These are phyloP conservation scores for Sebastolobus altivelis DNA, from an alignment of 2,797 vertebrate genomes.

Conservation along the genomic window DNA sequence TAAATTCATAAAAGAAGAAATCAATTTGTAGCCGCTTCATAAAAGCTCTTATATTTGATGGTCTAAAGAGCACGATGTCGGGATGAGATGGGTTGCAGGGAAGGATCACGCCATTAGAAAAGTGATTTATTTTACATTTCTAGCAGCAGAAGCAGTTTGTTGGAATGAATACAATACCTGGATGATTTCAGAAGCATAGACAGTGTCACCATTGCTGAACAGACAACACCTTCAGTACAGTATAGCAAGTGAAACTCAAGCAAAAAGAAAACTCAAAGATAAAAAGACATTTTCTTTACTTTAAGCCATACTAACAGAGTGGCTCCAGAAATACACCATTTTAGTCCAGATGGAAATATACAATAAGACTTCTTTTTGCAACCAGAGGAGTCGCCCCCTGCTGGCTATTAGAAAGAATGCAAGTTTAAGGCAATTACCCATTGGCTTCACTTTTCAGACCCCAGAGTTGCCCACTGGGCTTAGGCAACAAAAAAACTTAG, in stretches of 20 bases:
- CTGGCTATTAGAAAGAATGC: too few species aligned
- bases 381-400: too few species aligned
- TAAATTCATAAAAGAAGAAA: neutral
- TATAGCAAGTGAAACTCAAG: neutral
- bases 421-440: too few species aligned
- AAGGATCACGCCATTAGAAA: neutral
- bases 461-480: too few species aligned
- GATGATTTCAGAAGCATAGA: neutral
- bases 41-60: slow-evolving; percentile 7
- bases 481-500: too few species aligned
- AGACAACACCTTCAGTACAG: neutral
- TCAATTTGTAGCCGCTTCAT: neutral
- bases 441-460: too few species aligned
- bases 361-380: too few species aligned
- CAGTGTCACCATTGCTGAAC: neutral
- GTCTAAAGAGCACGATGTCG: neutral
- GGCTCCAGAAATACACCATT: neutral
- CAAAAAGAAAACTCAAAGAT: neutral
- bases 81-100: neutral
- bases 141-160: neutral
- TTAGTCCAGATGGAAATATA: neutral
- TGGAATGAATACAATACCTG: neutral
- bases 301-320: neutral
- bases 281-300: neutral
- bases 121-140: neutral